These are phyloP conservation scores for Chaetogeoica ovagalla DNA, from an alignment of 2,888 invertebrate genomes.

Conservation along the genomic window DNA sequence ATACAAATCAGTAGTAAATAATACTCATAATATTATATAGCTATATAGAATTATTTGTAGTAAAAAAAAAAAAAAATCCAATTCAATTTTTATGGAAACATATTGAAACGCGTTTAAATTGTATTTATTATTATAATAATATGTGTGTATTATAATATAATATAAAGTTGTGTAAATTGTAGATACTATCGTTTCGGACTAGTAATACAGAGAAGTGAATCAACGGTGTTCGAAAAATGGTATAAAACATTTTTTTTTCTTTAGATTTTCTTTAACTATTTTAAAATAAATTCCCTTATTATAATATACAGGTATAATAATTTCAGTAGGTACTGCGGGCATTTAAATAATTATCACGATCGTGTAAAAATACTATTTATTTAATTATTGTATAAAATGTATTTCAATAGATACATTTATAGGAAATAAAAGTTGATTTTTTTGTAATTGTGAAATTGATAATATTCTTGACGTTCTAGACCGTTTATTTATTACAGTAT, in stretches of 20 bases:
- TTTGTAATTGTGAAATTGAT: no score
- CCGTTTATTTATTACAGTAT: no score
- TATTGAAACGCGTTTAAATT: neutral
- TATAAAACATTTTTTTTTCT: conserved; percentile 4
- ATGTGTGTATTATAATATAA: no score
- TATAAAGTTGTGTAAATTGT: neutral
- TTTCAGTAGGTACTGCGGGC: no score
- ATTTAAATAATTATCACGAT: no score
- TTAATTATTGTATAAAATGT: no score
- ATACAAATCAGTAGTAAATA: conserved; percentile 33
- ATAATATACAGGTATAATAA: no score
- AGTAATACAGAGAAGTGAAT: neutral
- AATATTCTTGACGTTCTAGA: no score
- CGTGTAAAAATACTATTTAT: no score
- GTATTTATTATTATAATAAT: neutral
- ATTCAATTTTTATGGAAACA: neutral
- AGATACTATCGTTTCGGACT: conserved; percentile 3
- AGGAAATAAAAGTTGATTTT: no score
- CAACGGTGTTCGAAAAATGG: conserved; percentile 1
- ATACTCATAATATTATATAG: neutral
- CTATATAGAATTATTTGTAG: conserved; percentile 11
- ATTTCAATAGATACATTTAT: no score
- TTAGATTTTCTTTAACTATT: neutral
- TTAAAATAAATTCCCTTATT: neutral
- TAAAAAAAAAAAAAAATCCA: neutral